Evolutionary conservation across 2,888 invertebrate species (phyloP).

Genomic region (Cheilosia soror): DNA sequence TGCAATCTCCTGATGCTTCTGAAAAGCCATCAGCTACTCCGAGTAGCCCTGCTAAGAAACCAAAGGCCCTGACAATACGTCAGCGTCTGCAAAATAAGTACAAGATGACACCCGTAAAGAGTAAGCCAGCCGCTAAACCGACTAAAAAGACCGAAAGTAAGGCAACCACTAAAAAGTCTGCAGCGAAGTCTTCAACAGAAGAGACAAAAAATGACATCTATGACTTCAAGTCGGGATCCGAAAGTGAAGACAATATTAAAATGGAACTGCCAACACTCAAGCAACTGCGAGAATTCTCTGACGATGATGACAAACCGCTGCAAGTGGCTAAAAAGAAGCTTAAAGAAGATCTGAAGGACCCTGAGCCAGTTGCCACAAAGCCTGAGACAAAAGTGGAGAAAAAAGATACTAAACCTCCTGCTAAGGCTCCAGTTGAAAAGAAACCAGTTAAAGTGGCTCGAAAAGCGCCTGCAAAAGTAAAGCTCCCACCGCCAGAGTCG

Average conservation of each 20-base stretch:
- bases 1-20: not conserved
- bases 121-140: slow-evolving; percentile 46
- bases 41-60: slow-evolving; percentile 3
- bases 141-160: slow-evolving; percentile 52
- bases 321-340: slow-evolving; percentile 75
- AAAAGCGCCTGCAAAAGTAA: slow-evolving; percentile 50
- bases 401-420: slow-evolving; percentile 15
- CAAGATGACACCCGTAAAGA: slow-evolving; percentile 60
- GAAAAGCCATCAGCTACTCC: slow-evolving; percentile 3
- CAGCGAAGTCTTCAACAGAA: slow-evolving; percentile 9
- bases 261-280: slow-evolving; percentile 82
- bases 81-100: slow-evolving; percentile 76
- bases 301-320: slow-evolving; percentile 81
- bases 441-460: slow-evolving; percentile 60
- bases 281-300: slow-evolving; percentile 81
- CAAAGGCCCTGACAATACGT: slow-evolving; percentile 38
- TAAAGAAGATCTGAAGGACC: slow-evolving; percentile 33
- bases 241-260: slow-evolving; percentile 83
- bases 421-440: slow-evolving; percentile 36
- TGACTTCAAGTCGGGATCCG: slow-evolving; percentile 83
- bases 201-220: slow-evolving; percentile 79
- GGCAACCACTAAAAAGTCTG: slow-evolving; percentile 27
- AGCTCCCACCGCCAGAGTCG: slow-evolving; percentile 75
- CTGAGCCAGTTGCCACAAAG: slow-evolving; percentile 11
- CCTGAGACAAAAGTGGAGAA: slow-evolving; percentile 28